Base-by-base conservation (phyloP, 2,113 vertebrate genomes). In the Ammodytes dubius region DNA sequence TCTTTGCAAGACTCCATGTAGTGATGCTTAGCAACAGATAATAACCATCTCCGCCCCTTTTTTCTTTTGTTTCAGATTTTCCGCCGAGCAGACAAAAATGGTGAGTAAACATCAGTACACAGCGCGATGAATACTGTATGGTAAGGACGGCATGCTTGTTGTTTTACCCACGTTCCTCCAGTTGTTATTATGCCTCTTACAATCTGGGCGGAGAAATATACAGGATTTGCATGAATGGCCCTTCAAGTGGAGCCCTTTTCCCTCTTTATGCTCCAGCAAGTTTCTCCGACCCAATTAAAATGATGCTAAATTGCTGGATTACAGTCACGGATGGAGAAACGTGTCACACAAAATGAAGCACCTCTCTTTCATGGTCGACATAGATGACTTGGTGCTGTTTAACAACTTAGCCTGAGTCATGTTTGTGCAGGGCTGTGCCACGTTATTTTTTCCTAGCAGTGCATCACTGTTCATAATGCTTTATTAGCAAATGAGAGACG, bases 71-170 rank as follows among this genome's bases (percentile, higher is more conserved):
- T 74, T 14, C 89, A 96, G 95, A 96, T 96, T 87, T 96, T 96
- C 88, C 95, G 94, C 57, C 85, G 95, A 66, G 95, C 95, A 67
- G 95, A 96, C 92, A 96, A 96, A 93, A 95, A 95, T 2, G 95
- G 95, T 95, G 75, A 91, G 95, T 92, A 79, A 85, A 85, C 47
- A 45, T 57, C 19, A 27, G 27, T 27, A 47, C 42, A 53, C 27
- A 43, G 61, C 70, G 1, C 7, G 52, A 66, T 65, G 69, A 73
- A 79, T 68, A 13, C 82, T 79, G 68, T 79, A 39, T 59, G 67
- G 82, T 67, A 63, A 57, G 53, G 52, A n/a, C 27, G 27, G 27
- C 75, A 45, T 60, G 40, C 66, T 70, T 56, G 17, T 70, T 56
- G 13, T 72, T 74, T 65, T 27, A 15, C 53, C 40, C 53, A 37